Evolutionary conservation across 2,888 invertebrate species (phyloP).

Genomic region (Octodonta nipae): DNA sequence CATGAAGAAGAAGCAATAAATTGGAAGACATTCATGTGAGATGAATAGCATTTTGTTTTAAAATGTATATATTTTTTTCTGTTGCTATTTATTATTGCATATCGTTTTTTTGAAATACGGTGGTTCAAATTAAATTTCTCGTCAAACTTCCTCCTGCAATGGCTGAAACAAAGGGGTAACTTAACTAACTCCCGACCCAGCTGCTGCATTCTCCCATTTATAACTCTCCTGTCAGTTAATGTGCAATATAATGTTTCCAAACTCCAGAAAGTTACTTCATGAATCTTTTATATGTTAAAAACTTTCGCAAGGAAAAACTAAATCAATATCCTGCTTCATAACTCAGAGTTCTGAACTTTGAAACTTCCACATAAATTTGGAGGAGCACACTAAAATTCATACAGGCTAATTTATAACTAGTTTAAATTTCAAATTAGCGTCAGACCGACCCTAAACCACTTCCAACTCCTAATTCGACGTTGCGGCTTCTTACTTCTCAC

Average conservation of each 20-base stretch:
- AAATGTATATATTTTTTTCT: too few relatives aligned
- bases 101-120: too few relatives aligned
- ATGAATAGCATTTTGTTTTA: too few relatives aligned
- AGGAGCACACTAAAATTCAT: constrained; percentile 30
- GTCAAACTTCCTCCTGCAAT: neutral
- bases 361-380: constrained; percentile 18
- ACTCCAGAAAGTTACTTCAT: constrained; percentile 13
- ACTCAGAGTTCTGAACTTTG: constrained; percentile 19
- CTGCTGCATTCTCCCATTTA: constrained; percentile 1
- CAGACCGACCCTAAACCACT: constrained; percentile 27
- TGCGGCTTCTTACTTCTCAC: constrained; percentile 28
- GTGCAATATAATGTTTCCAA: constrained; percentile 8
- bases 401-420: constrained; percentile 31
- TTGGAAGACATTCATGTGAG: too few relatives aligned
- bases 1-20: too few relatives aligned
- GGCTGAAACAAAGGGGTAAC: constrained; percentile 1
- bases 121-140: too few relatives aligned
- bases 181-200: neutral
- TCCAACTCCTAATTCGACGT: constrained; percentile 28
- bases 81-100: too few relatives aligned
- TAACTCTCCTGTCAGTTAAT: constrained; percentile 3
- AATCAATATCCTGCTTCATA: constrained; percentile 14
- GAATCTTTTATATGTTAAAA: constrained; percentile 17
- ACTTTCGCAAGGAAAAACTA: constrained; percentile 11
- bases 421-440: constrained; percentile 35